These are phyloP conservation scores for Paramormyrops hopkinsi DNA, from an alignment of 2,797 vertebrate genomes.

Conservation along the genomic window DNA sequence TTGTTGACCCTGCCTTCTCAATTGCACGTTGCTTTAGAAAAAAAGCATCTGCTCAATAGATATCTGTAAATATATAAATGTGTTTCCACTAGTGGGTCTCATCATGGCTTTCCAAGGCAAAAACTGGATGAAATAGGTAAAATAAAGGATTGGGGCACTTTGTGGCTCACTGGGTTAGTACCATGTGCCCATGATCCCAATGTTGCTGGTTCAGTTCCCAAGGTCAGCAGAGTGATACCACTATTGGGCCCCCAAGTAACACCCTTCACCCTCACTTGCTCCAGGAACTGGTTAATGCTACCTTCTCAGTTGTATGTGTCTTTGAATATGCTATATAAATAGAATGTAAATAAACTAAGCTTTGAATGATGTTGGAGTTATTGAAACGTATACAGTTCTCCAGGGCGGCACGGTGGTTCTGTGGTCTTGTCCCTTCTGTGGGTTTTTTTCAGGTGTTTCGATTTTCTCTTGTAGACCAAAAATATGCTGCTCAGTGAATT, in stretches of 20 bases:
- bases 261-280: not conserved
- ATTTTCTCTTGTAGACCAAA: not conserved
- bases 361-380: not conserved
- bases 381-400: not conserved
- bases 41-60: not conserved
- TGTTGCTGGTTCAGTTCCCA: not conserved
- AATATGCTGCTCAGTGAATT: not conserved
- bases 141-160: not conserved
- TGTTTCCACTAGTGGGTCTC: not conserved
- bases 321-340: not conserved
- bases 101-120: not conserved
- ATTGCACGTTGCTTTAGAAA: not conserved
- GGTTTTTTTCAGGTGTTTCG: not conserved
- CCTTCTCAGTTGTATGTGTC: not conserved
- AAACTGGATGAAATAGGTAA: not conserved
- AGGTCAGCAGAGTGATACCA: not conserved
- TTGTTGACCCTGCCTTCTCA: not conserved
- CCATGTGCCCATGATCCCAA: not conserved
- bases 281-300: not conserved
- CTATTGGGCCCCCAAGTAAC: not conserved
- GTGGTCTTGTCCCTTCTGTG: not conserved
- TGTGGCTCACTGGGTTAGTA: not conserved
- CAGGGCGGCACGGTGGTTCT: not conserved
- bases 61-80: not conserved
- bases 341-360: not conserved